Percentiles rank a stretch among this genome's conserved stretches.
Conservation (phyloP, 2,888 invertebrate genomes). For the Hydrotaea diabolus region DNA sequence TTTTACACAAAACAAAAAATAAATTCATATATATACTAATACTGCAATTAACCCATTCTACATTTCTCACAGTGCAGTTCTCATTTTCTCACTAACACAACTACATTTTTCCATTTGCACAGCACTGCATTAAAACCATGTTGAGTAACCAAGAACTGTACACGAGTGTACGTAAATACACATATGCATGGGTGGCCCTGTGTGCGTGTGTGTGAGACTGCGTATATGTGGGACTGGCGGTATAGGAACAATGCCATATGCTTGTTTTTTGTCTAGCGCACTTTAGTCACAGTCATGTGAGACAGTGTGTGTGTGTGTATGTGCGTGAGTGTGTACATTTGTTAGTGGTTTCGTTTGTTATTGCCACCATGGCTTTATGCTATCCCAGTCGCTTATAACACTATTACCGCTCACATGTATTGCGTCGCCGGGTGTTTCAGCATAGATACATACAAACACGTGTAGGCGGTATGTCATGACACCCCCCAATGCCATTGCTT, state of each 20-base stretch:
- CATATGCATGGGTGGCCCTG: too few relatives aligned
- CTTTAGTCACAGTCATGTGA: neutral
- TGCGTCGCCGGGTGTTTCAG: neutral
- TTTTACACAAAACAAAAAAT: too few relatives aligned
- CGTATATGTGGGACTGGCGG: neutral
- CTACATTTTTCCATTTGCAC: too few relatives aligned
- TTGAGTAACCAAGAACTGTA: slow-evolving; percentile 24
- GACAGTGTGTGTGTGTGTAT: neutral
- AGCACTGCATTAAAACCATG: too few relatives aligned
- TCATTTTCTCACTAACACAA: too few relatives aligned
- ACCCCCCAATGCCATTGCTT: neutral
- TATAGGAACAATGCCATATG: neutral
- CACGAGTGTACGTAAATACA: slow-evolving; percentile 16
- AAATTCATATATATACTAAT: too few relatives aligned
- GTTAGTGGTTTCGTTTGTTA: neutral
- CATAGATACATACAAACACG: neutral
- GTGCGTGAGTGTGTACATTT: neutral
- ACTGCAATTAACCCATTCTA: too few relatives aligned
- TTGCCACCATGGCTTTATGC: neutral
- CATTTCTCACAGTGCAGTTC: too few relatives aligned
- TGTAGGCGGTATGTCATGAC: neutral
- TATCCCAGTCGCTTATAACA: slow-evolving; percentile 18
- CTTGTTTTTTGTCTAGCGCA: neutral
- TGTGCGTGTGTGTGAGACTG: slow-evolving; percentile 62
- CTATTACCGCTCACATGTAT: slow-evolving; percentile 5